Evolutionary conservation across 2,888 invertebrate genomes (phyloP), one percentile per base, ranked within the genome.

Genomic region (Lasioglossum leucozonium): DNA sequence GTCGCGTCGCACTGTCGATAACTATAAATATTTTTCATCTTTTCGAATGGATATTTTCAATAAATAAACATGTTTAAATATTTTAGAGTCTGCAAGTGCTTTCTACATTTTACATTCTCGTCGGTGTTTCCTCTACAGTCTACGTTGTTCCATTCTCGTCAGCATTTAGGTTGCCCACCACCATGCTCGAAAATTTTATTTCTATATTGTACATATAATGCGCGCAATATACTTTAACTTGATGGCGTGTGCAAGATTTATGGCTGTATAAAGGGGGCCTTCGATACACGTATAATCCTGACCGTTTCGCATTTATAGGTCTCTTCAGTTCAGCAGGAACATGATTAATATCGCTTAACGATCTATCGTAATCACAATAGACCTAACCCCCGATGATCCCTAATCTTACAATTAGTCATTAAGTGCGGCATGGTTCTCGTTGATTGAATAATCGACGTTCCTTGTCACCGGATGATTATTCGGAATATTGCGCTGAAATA

Each of bases 321-420:
- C 85, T 42, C 75, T 86, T 85, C 79, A 79, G 76, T 73, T 77
- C 58, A 69, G 76, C 67, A 40, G 79, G 79, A 78, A 75, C 78
- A 81, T 81, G 83, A 85, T 85, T 86, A 65, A 79, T 87, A 87
- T 85, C 78, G 83, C 79, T 83, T 86, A 81, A 79, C 77, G 47
- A 76, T 62, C 72, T 72, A 76, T 65, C 80, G 79, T 86, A 67
- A 86, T 86, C 82, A 86, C 82, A 79, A 82, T 79, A 82, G 86
- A 71, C 75, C 69, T 40, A 34, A 74, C 81, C 81, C 77, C 74
- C 79, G 84, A 81, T 75, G 77, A 87, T 82, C 81, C 77, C 81
- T 84, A 87, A 88, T 82, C 85, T 81, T 81, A 67, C 67, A 67
- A 67, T 67, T 67, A 74, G 84, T 86, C 74, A 88, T 86, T 86